These are phyloP conservation scores for Leptothorax acervorum DNA, from an alignment of 2,888 invertebrate species.

Conservation along the genomic window DNA sequence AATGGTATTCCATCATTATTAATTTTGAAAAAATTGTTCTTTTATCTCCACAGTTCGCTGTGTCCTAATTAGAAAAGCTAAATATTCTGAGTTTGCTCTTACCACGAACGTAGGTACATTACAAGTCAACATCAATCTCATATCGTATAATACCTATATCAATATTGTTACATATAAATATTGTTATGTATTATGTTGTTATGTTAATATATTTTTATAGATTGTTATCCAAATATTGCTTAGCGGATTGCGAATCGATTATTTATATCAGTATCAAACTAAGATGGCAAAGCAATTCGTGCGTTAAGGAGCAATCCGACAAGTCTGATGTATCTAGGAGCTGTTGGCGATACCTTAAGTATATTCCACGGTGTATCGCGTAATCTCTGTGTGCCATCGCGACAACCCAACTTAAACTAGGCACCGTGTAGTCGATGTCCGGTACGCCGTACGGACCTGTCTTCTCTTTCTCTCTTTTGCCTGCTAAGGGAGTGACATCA, in stretches of 20 bases:
- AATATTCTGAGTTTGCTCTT: neutral
- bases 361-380: slow-evolving; percentile 79
- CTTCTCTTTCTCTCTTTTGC: slow-evolving; percentile 59
- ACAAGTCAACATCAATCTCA: neutral
- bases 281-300: slow-evolving; percentile 24
- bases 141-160: neutral
- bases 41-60: slow-evolving; percentile 57
- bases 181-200: neutral
- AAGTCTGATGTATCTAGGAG: slow-evolving; percentile 80
- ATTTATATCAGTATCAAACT: slow-evolving; percentile 8
- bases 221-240: neutral
- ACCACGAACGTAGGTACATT: neutral
- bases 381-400: slow-evolving; percentile 83
- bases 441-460: slow-evolving; percentile 71
- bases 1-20: slow-evolving; percentile 60
- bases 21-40: slow-evolving; percentile 68
- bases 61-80: neutral
- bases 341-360: slow-evolving; percentile 80
- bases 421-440: slow-evolving; percentile 78
- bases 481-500: slow-evolving; percentile 79
- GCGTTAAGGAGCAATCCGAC: slow-evolving; percentile 51
- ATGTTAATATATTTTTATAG: neutral
- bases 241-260: neutral
- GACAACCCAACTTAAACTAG: slow-evolving; percentile 81
- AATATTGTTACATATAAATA: neutral